Percentiles rank a stretch among this genome's conserved stretches.
These are phyloP conservation scores for Trichopria drosophilae DNA, from an alignment of 2,888 invertebrate species.

Conservation along the genomic window DNA sequence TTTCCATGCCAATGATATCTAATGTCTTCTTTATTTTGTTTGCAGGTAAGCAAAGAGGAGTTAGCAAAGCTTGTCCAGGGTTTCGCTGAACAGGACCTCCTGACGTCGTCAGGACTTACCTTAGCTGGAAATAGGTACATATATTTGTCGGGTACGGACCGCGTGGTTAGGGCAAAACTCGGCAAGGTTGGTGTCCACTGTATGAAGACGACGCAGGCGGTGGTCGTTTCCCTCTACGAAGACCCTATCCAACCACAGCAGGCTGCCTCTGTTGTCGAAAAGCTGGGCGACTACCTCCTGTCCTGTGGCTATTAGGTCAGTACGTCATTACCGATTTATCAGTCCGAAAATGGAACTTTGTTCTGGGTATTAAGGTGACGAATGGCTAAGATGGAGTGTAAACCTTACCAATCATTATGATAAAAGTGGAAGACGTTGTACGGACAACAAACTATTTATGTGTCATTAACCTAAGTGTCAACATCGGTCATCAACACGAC, in stretches of 20 bases:
- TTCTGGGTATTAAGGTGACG: background rate
- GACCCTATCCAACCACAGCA: conserved; percentile 96
- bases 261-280: conserved; percentile 95
- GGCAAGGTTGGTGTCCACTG: conserved; percentile 93
- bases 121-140: conserved; percentile 91
- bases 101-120: conserved; percentile 89
- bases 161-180: conserved; percentile 90
- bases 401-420: too few species aligned
- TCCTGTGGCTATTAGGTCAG: conserved; percentile 88
- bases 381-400: background rate
- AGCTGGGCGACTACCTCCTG: conserved; percentile 96
- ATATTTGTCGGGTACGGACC: conserved; percentile 92
- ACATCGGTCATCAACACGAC: too few species aligned
- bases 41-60: conserved; percentile 89
- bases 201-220: conserved; percentile 95
- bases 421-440: too few species aligned
- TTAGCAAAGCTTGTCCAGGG: conserved; percentile 86
- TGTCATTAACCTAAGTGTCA: too few species aligned
- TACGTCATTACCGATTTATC: conserved; percentile 24
- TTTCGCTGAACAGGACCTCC: conserved; percentile 85
- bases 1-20: too few species aligned
- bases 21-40: conserved; percentile 18
- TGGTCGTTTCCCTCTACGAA: conserved; percentile 92
- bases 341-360: conserved; percentile 8
- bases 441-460: too few species aligned